Base-by-base conservation (phyloP, 2,797 vertebrate species). In the Propithecus perrieri region DNA sequence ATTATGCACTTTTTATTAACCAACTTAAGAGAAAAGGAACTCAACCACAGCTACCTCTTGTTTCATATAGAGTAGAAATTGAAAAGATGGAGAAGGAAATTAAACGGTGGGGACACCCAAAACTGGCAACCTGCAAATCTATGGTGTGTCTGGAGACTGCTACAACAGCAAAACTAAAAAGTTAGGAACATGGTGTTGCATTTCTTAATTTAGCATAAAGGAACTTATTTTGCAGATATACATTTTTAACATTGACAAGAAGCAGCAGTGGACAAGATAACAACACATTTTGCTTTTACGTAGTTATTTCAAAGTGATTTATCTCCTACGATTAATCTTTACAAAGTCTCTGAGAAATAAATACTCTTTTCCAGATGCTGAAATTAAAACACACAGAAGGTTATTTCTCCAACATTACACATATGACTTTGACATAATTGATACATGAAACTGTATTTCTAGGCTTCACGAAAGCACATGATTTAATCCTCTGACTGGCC, bases 21-120 rank as follows among this genome's bases (percentile, higher is more conserved):
- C 38, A 61, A 41, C 20, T 87, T 90, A 81, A 92, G n/a, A 92
- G 57, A 65, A 94, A 90, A 95, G 72, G 41, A 90, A 85, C 43
- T 87, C 61, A 92, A 92, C 22, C 63, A 41, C 50, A 84, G 78
- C 69, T 91, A 43, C 22, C 43, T 84, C 83, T 76, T 85, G 11
- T 41, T 96, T 96, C 67, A 95, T 63, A 87, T 48, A 89, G 35
- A 75, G 53, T 35, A 79, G 69, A 91, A 94, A 89, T 84, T 67
- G 24, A 72, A 75, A 92, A 84, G 8, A 35, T 4, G 14, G 33
- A 87, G 59, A 95, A 89, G 55, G 57, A 26, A 91, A 50, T 63
- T 48, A 43, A 79, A 72, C 15, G 20, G 12, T 4, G 14, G 14
- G 30, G 38, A 93, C 35, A 91, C 7, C 1, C 2, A 18, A 74